Conservation (phyloP, 2,888 invertebrate genomes). For the Panopea generosa region DNA sequence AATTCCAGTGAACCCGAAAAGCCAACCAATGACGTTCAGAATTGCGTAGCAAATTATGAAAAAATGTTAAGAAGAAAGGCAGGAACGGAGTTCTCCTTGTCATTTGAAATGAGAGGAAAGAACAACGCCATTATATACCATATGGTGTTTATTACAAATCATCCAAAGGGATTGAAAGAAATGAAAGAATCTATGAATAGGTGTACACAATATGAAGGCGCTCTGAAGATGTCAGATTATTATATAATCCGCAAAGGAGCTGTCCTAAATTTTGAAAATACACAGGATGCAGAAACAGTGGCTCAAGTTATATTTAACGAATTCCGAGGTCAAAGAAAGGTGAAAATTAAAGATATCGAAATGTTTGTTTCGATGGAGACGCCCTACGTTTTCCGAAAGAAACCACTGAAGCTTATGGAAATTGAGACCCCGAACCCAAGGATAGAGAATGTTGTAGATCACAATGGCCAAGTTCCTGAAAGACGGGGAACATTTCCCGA, state of each 20-base stretch:
- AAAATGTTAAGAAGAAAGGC: neutral
- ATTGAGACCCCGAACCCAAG: too few relatives aligned
- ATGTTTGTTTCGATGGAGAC: conserved; percentile 10
- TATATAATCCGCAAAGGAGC: neutral
- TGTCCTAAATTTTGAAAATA: conserved; percentile 7
- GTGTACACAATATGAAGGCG: conserved; percentile 6
- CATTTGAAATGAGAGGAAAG: conserved; percentile 16
- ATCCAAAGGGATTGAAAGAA: conserved; percentile 7
- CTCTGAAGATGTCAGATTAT: conserved; percentile 23
- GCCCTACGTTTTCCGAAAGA: too few relatives aligned
- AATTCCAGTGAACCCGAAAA: neutral
- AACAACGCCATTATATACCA: conserved; percentile 15
- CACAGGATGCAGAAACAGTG: neutral
- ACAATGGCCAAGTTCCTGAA: neutral
- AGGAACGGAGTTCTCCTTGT: neutral
- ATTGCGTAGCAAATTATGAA: conserved; percentile 7
- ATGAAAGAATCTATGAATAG: conserved; percentile 33
- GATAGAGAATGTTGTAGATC: too few relatives aligned
- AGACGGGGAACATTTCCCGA: neutral
- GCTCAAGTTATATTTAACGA: conserved; percentile 17
- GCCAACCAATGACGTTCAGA: neutral
- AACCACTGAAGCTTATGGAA: too few relatives aligned
- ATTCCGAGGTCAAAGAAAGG: conserved; percentile 8
- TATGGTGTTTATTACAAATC: conserved; percentile 15
- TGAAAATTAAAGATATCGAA: neutral